Conservation (phyloP, 2,888 invertebrate species). For the Hypsopygia costalis region DNA sequence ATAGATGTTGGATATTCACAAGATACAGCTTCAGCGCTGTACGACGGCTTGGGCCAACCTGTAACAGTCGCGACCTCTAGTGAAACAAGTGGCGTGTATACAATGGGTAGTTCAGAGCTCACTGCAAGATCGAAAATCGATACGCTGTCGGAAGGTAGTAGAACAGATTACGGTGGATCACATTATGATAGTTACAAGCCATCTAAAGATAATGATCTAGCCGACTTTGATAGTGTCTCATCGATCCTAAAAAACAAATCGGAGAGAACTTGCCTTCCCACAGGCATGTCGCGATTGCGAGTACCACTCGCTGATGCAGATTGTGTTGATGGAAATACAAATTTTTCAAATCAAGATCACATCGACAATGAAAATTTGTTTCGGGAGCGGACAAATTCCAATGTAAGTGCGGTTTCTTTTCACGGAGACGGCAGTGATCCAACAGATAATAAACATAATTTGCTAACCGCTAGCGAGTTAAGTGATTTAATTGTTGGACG, state of each 20-base stretch:
- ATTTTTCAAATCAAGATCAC: constrained; percentile 60
- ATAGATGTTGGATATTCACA: constrained; percentile 83
- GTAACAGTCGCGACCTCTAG: constrained; percentile 85
- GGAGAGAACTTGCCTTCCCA: constrained; percentile 51
- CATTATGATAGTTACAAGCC: constrained; percentile 81
- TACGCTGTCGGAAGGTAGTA: constrained; percentile 62
- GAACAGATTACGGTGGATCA: constrained; percentile 72
- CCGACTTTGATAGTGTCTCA: constrained; percentile 73
- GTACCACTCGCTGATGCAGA: constrained; percentile 56
- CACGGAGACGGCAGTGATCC: constrained; percentile 95
- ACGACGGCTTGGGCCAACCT: constrained; percentile 70
- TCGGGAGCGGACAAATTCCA: constrained; percentile 87
- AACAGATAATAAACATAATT: constrained; percentile 87
- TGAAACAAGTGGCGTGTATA: constrained; percentile 92
- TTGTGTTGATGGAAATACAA: constrained; percentile 70
- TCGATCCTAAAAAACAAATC: constrained; percentile 76
- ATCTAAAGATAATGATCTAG: constrained; percentile 70
- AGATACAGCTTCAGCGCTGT: constrained; percentile 81
- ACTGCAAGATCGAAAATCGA: constrained; percentile 82
- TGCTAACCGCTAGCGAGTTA: constrained; percentile 90
- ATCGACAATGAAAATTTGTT: constrained; percentile 74
- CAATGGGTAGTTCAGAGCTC: constrained; percentile 85
- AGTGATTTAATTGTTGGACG: constrained; percentile 91
- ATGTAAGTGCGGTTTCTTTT: constrained; percentile 89
- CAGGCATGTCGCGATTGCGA: constrained; percentile 40